phyloP scores from a whole-genome alignment of 2,888 invertebrate species.

The Pheosia gnoma region DNA sequence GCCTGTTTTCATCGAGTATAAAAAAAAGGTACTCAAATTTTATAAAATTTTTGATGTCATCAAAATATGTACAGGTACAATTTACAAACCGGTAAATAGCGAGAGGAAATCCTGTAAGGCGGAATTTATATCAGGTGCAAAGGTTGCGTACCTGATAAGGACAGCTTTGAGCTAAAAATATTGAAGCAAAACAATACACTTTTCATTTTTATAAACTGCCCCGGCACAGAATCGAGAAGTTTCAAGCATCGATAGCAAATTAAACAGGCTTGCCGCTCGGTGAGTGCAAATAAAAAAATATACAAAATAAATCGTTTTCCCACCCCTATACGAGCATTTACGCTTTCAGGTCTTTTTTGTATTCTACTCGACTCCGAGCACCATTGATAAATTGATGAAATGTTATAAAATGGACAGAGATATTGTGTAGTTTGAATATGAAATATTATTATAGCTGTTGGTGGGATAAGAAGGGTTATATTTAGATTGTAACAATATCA shows the following conservation, averaged over 20 bases:
- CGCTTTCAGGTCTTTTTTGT: background rate
- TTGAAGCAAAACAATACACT: background rate
- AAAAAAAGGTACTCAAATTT: too few relatives aligned
- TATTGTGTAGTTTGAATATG: too few relatives aligned
- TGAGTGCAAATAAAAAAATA: constrained; percentile 46
- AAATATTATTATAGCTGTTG: too few relatives aligned
- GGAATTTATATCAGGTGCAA: background rate
- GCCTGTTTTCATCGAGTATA: too few relatives aligned
- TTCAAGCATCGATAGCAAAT: constrained; percentile 41
- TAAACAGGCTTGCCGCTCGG: constrained; percentile 37
- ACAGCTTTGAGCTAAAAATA: too few relatives aligned
- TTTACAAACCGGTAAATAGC: too few relatives aligned
- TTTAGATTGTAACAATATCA: too few relatives aligned
- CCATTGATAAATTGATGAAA: background rate
- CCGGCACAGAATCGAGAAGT: background rate
- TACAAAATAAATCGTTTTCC: constrained; percentile 9
- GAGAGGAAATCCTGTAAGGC: background rate
- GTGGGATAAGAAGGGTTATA: too few relatives aligned
- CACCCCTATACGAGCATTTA: background rate
- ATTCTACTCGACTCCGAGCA: background rate
- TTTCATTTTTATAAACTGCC: background rate
- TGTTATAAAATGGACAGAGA: too few relatives aligned
- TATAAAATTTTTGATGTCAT: too few relatives aligned
- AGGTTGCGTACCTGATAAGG: background rate
- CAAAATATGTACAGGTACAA: too few relatives aligned